These are phyloP conservation scores for Lumbricus terrestris DNA, from an alignment of 2,888 invertebrate genomes.

Conservation along the genomic window DNA sequence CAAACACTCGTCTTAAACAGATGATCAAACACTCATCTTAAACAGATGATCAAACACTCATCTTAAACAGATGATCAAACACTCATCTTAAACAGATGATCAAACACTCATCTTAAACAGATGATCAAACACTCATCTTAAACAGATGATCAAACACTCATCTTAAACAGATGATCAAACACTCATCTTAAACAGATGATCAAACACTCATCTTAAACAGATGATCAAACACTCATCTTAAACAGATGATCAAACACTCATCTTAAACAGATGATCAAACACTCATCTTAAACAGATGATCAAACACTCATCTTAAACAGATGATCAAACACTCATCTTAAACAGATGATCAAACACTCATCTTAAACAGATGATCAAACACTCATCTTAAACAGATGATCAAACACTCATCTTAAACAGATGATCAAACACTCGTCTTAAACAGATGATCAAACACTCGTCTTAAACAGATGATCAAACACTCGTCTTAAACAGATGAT, in stretches of 20 bases:
- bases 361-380: slow-evolving; percentile 57
- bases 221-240: neutral
- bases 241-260: no score
- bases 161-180: slow-evolving; percentile 57
- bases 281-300: no score
- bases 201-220: slow-evolving; percentile 77
- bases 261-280: slow-evolving; percentile 57
- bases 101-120: slow-evolving; percentile 77
- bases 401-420: slow-evolving; percentile 77
- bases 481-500: no score
- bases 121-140: neutral
- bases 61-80: slow-evolving; percentile 57
- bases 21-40: neutral
- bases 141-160: no score
- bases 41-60: no score
- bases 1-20: slow-evolving; percentile 48
- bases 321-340: neutral
- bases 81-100: no score
- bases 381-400: no score
- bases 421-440: slow-evolving; percentile 48
- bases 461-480: slow-evolving; percentile 48
- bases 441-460: neutral
- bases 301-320: slow-evolving; percentile 77
- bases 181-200: no score
- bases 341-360: no score